Evolutionary conservation across 2,888 invertebrate species (phyloP).

Genomic region (Sinotaia quadrata): DNA sequence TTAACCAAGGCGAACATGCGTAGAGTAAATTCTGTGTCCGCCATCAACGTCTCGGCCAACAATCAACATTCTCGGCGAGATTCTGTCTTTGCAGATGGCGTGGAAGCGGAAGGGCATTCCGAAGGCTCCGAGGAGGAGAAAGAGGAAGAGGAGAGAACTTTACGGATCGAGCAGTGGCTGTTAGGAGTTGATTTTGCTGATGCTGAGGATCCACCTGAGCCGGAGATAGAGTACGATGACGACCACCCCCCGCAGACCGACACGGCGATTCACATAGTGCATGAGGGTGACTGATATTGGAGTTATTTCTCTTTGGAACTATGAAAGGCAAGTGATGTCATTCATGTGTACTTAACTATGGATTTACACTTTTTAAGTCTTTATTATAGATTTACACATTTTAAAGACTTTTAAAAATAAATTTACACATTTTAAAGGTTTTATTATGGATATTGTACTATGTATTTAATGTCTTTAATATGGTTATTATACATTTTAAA

Average conservation of each 20-base stretch:
- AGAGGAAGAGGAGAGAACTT: slow-evolving; percentile 29
- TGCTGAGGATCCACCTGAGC: slow-evolving; percentile 39
- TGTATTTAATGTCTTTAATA: too few relatives aligned
- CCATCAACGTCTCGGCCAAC: slow-evolving; percentile 17
- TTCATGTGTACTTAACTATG: too few relatives aligned
- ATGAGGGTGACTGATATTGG: slow-evolving; percentile 39
- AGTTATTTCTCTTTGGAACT: too few relatives aligned
- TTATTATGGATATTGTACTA: too few relatives aligned
- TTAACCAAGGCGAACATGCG: slow-evolving; percentile 8
- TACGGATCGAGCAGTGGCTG: slow-evolving; percentile 40
- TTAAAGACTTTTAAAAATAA: too few relatives aligned
- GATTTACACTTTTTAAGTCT: too few relatives aligned
- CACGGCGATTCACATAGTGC: slow-evolving; percentile 55
- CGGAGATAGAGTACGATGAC: slow-evolving; percentile 44
- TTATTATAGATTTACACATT: too few relatives aligned
- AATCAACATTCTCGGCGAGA: slow-evolving; percentile 9
- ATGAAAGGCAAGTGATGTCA: too few relatives aligned
- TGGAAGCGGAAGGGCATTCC: neutral
- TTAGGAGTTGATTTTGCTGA: slow-evolving; percentile 38
- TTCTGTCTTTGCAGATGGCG: slow-evolving; percentile 11
- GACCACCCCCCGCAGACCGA: slow-evolving; percentile 52
- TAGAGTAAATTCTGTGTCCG: slow-evolving; percentile 25
- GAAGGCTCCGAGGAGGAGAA: neutral
- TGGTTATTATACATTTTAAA: too few relatives aligned
- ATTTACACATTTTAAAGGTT: too few relatives aligned